Evolutionary conservation across 2,797 vertebrate genomes (phyloP).

Genomic region (Girardinus metallicus): DNA sequence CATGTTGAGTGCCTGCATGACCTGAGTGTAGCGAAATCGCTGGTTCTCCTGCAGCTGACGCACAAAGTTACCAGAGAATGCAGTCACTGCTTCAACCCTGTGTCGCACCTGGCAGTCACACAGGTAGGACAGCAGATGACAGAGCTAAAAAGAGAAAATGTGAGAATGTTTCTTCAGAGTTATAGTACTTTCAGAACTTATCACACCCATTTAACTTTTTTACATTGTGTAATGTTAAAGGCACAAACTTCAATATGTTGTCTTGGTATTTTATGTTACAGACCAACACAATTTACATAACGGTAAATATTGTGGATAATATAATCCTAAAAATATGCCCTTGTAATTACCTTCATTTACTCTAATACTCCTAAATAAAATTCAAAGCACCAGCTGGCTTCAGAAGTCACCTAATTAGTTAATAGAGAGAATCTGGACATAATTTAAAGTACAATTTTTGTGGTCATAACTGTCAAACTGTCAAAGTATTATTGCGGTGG

Average conservation of each 20-base stretch:
- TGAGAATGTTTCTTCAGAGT: not conserved
- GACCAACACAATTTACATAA: not conserved
- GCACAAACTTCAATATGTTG: not conserved
- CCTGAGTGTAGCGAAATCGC: conserved; percentile 91
- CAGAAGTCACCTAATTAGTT: not conserved
- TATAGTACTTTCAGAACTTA: not conserved
- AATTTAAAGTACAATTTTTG: not conserved
- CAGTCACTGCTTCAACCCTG: conserved; percentile 90
- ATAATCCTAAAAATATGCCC: not conserved
- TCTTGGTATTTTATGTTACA: not conserved
- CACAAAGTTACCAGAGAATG: conserved; percentile 91
- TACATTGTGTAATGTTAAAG: not conserved
- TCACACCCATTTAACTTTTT: not conserved
- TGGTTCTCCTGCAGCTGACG: conserved; percentile 93
- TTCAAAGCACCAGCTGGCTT: not conserved
- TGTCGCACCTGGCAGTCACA: conserved; percentile 93
- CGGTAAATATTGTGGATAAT: not conserved
- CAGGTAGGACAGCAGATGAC: conserved; percentile 90
- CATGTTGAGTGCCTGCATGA: conserved; percentile 97
- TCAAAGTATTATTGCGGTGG: not conserved
- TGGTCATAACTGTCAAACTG: too few species aligned
- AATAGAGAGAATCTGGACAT: not conserved
- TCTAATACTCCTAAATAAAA: not conserved
- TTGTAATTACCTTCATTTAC: not conserved
- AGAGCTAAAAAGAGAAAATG: conserved; percentile 82